A percentile compares a stretch with the other conserved stretches of the same genome.
phyloP scores from a whole-genome alignment of 2,888 invertebrate species.

The Altica lythri region DNA sequence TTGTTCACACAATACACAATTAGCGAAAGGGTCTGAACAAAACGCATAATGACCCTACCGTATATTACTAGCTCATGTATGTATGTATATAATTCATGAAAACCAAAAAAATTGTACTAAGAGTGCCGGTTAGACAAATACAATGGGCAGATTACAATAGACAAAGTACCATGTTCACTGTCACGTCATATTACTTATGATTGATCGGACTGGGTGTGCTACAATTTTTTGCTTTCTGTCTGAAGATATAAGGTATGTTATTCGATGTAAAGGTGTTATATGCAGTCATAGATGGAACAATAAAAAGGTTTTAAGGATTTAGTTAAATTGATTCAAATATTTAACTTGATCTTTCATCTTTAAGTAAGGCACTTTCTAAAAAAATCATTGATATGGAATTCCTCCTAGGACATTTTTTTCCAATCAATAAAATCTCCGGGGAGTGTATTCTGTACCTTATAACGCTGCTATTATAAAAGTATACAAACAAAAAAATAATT shows the following conservation, averaged over 20 bases:
- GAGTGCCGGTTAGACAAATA: conserved; percentile 51
- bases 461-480: no score
- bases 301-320: not conserved
- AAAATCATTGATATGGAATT: no score
- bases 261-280: conserved; percentile 36
- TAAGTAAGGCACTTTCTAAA: no score
- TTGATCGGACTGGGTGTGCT: conserved; percentile 50
- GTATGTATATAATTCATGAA: conserved; percentile 48
- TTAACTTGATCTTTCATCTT: no score
- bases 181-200: conserved; percentile 59
- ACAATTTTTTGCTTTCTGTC: conserved; percentile 45
- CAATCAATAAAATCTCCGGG: no score
- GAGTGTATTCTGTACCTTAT: no score
- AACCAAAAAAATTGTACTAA: conserved; percentile 49
- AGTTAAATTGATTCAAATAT: no score
- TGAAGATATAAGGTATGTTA: conserved; percentile 41
- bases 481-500: no score
- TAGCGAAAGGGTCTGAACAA: conserved; percentile 44
- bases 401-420: no score
- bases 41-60: conserved; percentile 41
- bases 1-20: conserved; percentile 44
- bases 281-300: conserved; percentile 27
- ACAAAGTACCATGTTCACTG: conserved; percentile 58
- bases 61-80: conserved; percentile 23
- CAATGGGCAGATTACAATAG: conserved; percentile 59